These are phyloP conservation scores for Drosophila bocki DNA, from an alignment of 1,140 invertebrate species.

Conservation along the genomic window DNA sequence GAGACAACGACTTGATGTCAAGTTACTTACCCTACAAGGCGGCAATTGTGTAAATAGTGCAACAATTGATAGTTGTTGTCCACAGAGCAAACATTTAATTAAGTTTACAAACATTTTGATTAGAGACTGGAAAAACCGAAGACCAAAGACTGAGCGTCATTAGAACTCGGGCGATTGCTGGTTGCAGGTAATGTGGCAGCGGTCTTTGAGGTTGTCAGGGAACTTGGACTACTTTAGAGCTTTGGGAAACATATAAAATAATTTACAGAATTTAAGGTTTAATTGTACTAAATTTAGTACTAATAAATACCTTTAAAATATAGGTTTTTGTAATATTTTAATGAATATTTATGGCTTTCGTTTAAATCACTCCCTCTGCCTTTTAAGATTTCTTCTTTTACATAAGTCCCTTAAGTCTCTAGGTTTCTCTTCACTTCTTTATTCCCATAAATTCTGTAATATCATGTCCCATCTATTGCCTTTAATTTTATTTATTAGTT, in stretches of 20 bases:
- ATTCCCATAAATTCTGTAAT: neutral
- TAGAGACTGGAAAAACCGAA: conserved; percentile 20
- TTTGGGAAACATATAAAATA: neutral
- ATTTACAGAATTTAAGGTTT: neutral
- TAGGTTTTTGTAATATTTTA: too few relatives aligned
- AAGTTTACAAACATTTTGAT: conserved; percentile 59
- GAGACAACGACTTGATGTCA: conserved; percentile 12
- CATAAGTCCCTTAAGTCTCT: neutral
- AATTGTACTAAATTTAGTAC: neutral
- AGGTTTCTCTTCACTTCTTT: neutral
- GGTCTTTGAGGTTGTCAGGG: neutral
- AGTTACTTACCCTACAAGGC: conserved; percentile 14
- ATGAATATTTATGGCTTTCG: neutral
- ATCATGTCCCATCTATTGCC: neutral
- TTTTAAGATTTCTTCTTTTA: neutral
- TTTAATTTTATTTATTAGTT: neutral
- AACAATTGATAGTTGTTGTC: conserved; percentile 46
- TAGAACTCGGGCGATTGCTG: neutral
- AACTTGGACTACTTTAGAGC: neutral
- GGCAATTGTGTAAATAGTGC: conserved; percentile 43
- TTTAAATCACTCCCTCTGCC: neutral
- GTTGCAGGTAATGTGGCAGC: neutral
- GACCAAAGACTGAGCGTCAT: neutral
- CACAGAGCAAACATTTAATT: conserved; percentile 58
- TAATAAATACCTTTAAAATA: neutral